These are phyloP conservation scores for Sapajus apella DNA, from an alignment of 2,113 vertebrate species.

Conservation along the genomic window DNA sequence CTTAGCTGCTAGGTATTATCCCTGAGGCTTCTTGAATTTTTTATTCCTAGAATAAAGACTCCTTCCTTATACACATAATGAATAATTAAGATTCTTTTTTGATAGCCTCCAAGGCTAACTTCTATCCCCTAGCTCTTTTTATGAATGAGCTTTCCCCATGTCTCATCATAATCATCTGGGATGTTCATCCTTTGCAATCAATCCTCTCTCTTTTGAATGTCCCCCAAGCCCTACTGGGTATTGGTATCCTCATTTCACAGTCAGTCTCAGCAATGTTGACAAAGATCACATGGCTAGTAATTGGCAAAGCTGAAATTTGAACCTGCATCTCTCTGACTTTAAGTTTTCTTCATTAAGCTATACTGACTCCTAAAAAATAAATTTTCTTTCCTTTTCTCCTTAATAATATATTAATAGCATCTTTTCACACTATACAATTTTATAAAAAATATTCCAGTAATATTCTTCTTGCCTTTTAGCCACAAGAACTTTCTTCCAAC, in stretches of 20 bases:
- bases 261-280: not conserved
- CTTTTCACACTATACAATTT: not conserved
- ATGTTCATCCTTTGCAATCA: not conserved
- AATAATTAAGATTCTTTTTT: not conserved
- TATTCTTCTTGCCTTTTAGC: slow-evolving; percentile 48
- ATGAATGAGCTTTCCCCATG: accelerated
- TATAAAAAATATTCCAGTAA: slow-evolving; percentile 8
- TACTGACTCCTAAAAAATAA: slow-evolving; percentile 28
- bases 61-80: not conserved
- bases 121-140: not conserved
- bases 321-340: not conserved
- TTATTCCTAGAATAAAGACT: not conserved
- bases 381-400: slow-evolving; percentile 26
- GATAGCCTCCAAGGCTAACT: not conserved
- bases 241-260: not conserved
- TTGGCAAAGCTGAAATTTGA: not conserved
- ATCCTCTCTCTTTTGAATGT: not conserved
- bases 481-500: slow-evolving; percentile 49
- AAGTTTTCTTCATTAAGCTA: not conserved
- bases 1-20: not conserved
- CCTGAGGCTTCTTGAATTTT: not conserved
- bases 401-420: not conserved
- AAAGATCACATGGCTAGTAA: not conserved
- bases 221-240: not conserved
- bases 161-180: not conserved